Base-by-base conservation (phyloP, 1,140 invertebrate species). In the Drosophila setifemur region DNA sequence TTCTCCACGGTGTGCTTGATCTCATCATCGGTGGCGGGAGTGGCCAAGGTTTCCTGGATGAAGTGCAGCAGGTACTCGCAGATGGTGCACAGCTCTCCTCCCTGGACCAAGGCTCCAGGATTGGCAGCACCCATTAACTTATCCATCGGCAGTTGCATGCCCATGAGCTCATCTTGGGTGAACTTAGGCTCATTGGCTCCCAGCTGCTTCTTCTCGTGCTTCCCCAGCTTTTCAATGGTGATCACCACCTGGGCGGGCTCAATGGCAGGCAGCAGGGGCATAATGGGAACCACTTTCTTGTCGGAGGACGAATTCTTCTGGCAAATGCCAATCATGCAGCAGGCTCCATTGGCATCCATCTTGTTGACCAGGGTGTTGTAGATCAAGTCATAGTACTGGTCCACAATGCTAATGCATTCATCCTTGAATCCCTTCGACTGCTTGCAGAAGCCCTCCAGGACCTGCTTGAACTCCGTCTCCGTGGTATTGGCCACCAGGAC, bases 401-500 rank as follows among this genome's bases (percentile, higher is more conserved):
- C 93, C 0, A 96, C 95, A 25, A 97, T 91, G 29, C 92, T 91
- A 0, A 94, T 79, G 82, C 95, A 95, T 88, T 94, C 93, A 1
- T 90, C 88, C 48, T 92, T 92, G 83, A 94, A 97, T 21, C 92
- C 92, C 60, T 93, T 93, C 1, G 94, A 95, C 91, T 96, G 95
- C 68, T 95, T 95, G 90, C 96, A 97, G 14, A 97, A 85, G 53
- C 95, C 96, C 76, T 94, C 90, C 8, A 97, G 89, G 1, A 97
- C 93, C 82, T 93, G 91, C 85, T 95, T 92, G 89, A 98, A 98
- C 91, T 97, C 96, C 0, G 90, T 61, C 89, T 96, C 94, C 0
- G 96, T 97, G 1, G 96, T 97, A 79, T 97, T 97, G n/a, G 96
- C 94, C 21, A 96, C 92, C 0, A 97, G 89, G 14, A 96, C 91